Conservation (phyloP, 2,113 vertebrate species). For the Serilophus lunatus region DNA sequence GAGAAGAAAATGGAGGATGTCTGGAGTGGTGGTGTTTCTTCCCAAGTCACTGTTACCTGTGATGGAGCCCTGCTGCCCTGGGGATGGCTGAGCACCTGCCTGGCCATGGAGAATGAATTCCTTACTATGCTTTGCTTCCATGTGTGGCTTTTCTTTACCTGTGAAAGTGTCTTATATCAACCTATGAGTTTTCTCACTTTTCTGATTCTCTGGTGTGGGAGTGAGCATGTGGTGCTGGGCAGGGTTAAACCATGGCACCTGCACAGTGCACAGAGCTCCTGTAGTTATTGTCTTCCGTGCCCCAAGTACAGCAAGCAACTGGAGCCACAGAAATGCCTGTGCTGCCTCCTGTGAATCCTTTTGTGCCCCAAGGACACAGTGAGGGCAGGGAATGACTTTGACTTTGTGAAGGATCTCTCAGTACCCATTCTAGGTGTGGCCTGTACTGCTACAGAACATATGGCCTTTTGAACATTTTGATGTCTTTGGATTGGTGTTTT, state of each 20-base stretch:
- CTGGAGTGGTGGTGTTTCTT: no score
- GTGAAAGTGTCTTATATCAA: no score
- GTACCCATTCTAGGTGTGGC: fast-evolving
- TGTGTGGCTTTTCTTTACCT: no score
- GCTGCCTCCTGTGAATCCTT: neutral
- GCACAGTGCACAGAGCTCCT: neutral
- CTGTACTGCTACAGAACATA: neutral
- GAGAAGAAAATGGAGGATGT: no score
- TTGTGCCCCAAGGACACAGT: neutral
- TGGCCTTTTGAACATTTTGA: neutral
- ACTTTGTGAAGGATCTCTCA: neutral
- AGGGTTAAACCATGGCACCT: neutral
- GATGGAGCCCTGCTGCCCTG: no score
- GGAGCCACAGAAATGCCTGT: neutral
- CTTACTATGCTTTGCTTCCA: no score
- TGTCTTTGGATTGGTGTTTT: neutral
- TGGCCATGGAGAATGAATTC: no score
- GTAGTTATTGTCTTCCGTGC: neutral
- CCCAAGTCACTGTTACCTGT: no score
- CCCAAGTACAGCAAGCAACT: neutral
- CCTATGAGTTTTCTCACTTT: neutral
- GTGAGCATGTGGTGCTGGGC: neutral
- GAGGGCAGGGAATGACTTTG: neutral
- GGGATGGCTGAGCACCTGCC: no score
- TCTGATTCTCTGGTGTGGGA: neutral